Conservation (phyloP, 2,797 vertebrate genomes). For the Nothura maculosa region DNA sequence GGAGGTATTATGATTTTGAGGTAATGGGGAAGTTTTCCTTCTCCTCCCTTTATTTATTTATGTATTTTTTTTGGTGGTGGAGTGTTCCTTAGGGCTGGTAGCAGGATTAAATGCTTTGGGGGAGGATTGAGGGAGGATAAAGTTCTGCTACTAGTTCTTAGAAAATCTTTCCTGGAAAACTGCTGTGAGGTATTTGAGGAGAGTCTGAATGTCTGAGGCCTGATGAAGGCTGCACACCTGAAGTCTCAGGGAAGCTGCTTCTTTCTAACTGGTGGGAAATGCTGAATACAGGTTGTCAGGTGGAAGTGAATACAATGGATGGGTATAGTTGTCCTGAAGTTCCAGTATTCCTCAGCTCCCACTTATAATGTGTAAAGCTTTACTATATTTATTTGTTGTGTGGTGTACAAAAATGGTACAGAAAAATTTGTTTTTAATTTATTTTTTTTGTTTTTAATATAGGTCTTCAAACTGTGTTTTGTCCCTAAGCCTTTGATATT, state of each 20-base stretch:
- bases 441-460: neutral
- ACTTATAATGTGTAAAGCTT: fast-evolving
- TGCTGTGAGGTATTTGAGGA: fast-evolving
- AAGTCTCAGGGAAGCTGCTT: neutral
- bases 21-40: fast-evolving
- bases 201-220: fast-evolving
- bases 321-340: fast-evolving
- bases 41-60: too few relatives aligned
- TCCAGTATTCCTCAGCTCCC: neutral
- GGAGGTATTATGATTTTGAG: neutral
- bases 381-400: neutral
- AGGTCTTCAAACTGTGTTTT: neutral
- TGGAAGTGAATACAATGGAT: fast-evolving
- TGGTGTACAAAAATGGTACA: neutral
- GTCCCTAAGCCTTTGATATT: fast-evolving
- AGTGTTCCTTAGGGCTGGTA: fast-evolving
- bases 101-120: fast-evolving
- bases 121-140: neutral
- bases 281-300: neutral
- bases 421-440: neutral
- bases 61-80: fast-evolving
- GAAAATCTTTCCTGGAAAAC: neutral
- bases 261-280: neutral
- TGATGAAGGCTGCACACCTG: fast-evolving
- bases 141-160: neutral